Conservation (phyloP, 2,797 vertebrate genomes). For the Pterois miles region DNA sequence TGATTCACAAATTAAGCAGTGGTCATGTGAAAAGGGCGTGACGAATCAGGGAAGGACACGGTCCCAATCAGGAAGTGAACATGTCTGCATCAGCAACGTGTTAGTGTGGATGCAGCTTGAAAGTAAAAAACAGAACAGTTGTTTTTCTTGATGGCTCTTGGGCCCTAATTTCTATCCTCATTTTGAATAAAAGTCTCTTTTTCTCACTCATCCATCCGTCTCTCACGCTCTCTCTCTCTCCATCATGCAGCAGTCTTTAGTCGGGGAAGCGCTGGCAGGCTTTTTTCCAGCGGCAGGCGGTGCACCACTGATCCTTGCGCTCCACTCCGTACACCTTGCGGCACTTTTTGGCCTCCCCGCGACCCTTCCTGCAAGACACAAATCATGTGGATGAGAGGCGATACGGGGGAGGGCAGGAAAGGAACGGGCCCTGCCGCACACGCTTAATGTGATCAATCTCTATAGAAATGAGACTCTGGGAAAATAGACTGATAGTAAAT, state of each 20-base stretch:
- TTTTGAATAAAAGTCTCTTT: conserved; percentile 67
- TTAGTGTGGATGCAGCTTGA: background rate
- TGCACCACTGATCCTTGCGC: conserved; percentile 94
- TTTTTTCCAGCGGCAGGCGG: conserved; percentile 94
- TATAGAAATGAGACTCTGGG: background rate
- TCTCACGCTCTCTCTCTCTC: conserved; percentile 55
- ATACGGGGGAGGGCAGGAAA: background rate
- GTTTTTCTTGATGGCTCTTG: conserved; percentile 47
- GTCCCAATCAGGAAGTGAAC: background rate
- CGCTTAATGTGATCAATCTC: background rate
- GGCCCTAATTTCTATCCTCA: conserved; percentile 59
- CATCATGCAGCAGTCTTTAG: conserved; percentile 58
- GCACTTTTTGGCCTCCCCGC: conserved; percentile 93
- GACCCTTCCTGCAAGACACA: conserved; percentile 84
- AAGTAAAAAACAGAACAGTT: conserved; percentile 14
- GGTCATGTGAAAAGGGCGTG: background rate
- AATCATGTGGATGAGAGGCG: background rate
- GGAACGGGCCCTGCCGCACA: background rate
- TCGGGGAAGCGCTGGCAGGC: conserved; percentile 94
- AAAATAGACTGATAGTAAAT: conserved; percentile 9
- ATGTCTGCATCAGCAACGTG: background rate
- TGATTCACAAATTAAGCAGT: background rate
- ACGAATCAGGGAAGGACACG: background rate
- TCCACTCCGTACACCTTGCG: conserved; percentile 94
- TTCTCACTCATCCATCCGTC: conserved; percentile 34